Percentiles rank a stretch among this genome's conserved stretches.
phyloP scores from a whole-genome alignment of 1,140 invertebrate genomes.

The Tachypleus tridentatus region DNA sequence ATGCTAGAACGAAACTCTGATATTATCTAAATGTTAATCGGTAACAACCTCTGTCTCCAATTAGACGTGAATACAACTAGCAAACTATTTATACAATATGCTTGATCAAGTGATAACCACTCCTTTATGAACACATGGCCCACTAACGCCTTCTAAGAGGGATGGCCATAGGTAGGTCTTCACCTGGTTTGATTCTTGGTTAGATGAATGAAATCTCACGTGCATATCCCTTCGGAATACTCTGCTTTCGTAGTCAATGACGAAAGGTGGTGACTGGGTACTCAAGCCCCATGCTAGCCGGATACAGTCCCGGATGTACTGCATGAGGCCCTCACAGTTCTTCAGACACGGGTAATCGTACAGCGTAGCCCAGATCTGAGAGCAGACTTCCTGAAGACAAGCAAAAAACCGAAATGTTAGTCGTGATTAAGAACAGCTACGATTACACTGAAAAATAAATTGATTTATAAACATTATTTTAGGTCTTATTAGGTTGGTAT shows the following conservation, averaged over 20 bases:
- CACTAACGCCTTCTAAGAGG: constrained; percentile 46
- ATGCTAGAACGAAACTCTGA: too few species aligned
- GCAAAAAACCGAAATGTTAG: constrained; percentile 1
- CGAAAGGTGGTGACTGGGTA: constrained; percentile 34
- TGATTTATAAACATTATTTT: too few species aligned
- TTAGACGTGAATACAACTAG: too few species aligned
- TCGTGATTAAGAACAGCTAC: too few species aligned
- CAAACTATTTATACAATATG: background rate
- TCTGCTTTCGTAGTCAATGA: constrained; percentile 41
- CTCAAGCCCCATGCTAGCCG: constrained; percentile 49
- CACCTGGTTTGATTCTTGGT: constrained; percentile 43
- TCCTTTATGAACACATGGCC: constrained; percentile 52
- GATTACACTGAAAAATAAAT: too few species aligned
- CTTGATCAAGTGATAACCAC: constrained; percentile 47
- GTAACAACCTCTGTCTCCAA: too few species aligned
- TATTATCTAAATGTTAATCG: too few species aligned
- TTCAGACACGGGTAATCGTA: constrained; percentile 60
- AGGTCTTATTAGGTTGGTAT: too few species aligned
- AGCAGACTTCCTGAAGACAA: constrained; percentile 44
- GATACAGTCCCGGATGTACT: constrained; percentile 50
- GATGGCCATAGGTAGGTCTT: constrained; percentile 57
- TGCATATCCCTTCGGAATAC: constrained; percentile 45
- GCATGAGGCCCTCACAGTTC: constrained; percentile 46
- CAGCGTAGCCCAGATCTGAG: constrained; percentile 51
- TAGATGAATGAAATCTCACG: constrained; percentile 49